Evolutionary conservation across 2,888 invertebrate species (phyloP), one percentile per base, ranked within the genome.

Genomic region (Neria commutata): DNA sequence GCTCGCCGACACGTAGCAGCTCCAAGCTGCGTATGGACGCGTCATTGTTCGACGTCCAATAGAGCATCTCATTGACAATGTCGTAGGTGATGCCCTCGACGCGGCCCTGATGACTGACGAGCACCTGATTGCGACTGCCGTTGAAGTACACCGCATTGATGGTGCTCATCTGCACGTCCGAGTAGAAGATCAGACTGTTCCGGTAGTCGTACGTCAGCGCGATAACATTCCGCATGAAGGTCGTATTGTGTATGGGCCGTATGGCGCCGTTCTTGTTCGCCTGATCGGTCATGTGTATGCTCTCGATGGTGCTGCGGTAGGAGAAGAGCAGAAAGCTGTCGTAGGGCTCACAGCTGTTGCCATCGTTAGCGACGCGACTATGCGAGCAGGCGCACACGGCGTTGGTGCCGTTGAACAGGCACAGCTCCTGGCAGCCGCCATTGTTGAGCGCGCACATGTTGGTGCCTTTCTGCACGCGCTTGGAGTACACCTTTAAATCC

Each of bases 51-150:
- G 93, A 89, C 16, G 94, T 94, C 92, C 94, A 95, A 83, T 91
- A 95, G 16, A 95, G 83, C 68, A 88, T 85, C 68, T 88, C 85
- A 58, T 87, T 84, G 14, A 86, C 76, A 61, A 86, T 84, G 75
- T 92, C 92, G 79, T 87, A 92, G 56, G 91, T 91, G 74, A 95
- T 83, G 40, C 95, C 95, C 83, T 95, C 95, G 5, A 94, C 94
- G 0, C 92, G 90, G 10, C 92, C 92, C 81, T 91, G 90, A 70
- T 88, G 86, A 69, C 88, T 86, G 10, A 91, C 85, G 63, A 94
- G 83, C 40, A 89, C 85, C 34, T 83, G 83, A 81, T 92, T 91
- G 1, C 86, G 86, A 26, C 86, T 85, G 49, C 94, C 94, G 83
- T 94, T 90, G 82, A 94, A 94, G 76, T 85, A 85, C 48, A 92